Base-by-base conservation (phyloP, 1,140 invertebrate genomes). In the Helicoverpa zea region DNA sequence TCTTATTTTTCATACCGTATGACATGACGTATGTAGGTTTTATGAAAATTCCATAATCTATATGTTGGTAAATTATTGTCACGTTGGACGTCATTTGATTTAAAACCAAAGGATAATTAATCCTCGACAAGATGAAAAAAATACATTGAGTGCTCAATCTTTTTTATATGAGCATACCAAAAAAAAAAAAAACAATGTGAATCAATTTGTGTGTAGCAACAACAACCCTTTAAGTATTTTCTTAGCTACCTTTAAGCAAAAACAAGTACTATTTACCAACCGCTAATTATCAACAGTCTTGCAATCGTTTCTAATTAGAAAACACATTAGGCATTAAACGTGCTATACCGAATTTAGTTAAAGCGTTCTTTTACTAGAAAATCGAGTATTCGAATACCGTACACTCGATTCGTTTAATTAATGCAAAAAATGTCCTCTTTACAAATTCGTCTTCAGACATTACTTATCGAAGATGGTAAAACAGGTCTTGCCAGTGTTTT, bases 391-490 rank as follows among this genome's bases (percentile, higher is more conserved):
- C 23, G 68, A 52, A 35, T 54, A 54, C 54, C 52, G 52, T 43
- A 58, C 18, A 30, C 29, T 73, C 30, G 54, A 56, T 43, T 18
- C 52, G 70, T 16, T 73, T 51, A 56, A 73, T 73, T 73, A 58
- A 73, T 73, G 70, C 52, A 58, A 73, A 58, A 73, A 73, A 58
- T 73, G 70, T 73, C 70, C 70, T 18, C 70, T 58, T 73, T 58
- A 43, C 70, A 43, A 73, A 73, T 73, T 73, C 23, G 68, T 54
- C 68, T 72, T 54, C 14, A 68, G 47, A 73, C 70, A 73, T 43
- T 58, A 52, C 47, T 72, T 54, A 35, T 73, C 51, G 70, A 73
- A 73, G 70, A 73, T 58, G 70, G 70, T 16, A 73, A 29, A 73
- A 73, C 52, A 43, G 52, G 70, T 73, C 51, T 30, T 73, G n/a